Conservation (phyloP, 2,113 vertebrate genomes). For the Eulemur macaco region DNA sequence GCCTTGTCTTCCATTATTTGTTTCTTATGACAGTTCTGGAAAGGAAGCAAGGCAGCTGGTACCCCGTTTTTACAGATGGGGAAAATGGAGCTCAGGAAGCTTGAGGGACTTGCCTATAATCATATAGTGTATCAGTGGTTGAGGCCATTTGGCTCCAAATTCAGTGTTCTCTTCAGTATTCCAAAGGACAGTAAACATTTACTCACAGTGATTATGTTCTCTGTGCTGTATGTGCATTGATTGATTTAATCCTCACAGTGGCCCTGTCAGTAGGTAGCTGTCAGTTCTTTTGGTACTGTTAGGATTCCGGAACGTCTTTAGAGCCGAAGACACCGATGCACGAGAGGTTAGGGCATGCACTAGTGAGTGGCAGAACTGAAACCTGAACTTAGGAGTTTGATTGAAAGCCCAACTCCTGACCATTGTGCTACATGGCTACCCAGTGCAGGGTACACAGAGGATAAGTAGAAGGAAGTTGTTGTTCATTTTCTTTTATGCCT, state of each 20-base stretch:
- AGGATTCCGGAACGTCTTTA: not conserved
- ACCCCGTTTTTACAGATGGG: not conserved
- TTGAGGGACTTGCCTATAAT: not conserved
- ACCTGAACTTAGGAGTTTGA: not conserved
- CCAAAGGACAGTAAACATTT: not conserved
- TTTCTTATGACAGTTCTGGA: not conserved
- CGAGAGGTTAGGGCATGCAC: not conserved
- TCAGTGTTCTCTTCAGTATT: not conserved
- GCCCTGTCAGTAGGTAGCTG: not conserved
- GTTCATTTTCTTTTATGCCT: not conserved
- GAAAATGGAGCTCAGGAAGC: not conserved
- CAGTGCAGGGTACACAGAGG: accelerated
- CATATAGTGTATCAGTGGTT: too few species aligned
- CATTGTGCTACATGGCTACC: not conserved
- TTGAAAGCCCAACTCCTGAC: not conserved
- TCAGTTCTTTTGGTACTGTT: not conserved
- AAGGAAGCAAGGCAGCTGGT: not conserved
- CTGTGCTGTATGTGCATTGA: not conserved
- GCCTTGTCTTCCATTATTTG: not conserved
- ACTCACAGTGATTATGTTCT: not conserved
- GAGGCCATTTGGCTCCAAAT: not conserved
- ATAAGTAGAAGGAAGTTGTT: not conserved
- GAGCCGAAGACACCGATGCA: not conserved
- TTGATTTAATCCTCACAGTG: not conserved
- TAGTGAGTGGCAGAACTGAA: not conserved